Percentiles rank a stretch among this genome's conserved stretches.
These are phyloP conservation scores for Patella caerulea DNA, from an alignment of 2,888 invertebrate species.

Conservation along the genomic window DNA sequence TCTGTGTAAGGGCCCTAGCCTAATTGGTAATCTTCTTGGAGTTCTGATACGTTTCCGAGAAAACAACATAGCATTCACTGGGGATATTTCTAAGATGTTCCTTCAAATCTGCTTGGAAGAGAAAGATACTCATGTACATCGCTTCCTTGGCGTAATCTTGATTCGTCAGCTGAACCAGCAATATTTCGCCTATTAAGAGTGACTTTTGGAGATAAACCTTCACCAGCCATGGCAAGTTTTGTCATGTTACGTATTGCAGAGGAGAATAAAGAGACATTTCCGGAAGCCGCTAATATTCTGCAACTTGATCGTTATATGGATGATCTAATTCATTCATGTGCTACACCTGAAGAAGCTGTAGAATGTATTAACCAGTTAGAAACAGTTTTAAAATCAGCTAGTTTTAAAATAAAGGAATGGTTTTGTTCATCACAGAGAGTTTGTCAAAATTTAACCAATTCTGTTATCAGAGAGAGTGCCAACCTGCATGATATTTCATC, in stretches of 20 bases:
- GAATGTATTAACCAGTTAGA: no score
- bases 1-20: no score
- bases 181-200: constrained; percentile 17
- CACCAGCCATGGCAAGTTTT: constrained; percentile 16
- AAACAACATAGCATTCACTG: no score
- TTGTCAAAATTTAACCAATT: neutral
- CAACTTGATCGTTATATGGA: constrained; percentile 26
- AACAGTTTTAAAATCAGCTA: no score
- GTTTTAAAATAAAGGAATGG: no score
- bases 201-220: constrained; percentile 6
- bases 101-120: no score
- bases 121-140: no score
- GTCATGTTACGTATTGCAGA: constrained; percentile 24
- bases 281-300: constrained; percentile 24
- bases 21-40: no score
- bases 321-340: constrained; percentile 25
- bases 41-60: no score
- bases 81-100: no score
- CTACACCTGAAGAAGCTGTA: constrained; percentile 5
- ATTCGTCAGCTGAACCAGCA: constrained; percentile 6
- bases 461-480: neutral
- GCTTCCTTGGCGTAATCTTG: no score
- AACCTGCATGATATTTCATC: neutral
- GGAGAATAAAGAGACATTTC: constrained; percentile 10
- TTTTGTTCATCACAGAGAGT: neutral